Evolutionary conservation across 2,113 vertebrate species (phyloP).

Genomic region (Phylloscopus whistleri): DNA sequence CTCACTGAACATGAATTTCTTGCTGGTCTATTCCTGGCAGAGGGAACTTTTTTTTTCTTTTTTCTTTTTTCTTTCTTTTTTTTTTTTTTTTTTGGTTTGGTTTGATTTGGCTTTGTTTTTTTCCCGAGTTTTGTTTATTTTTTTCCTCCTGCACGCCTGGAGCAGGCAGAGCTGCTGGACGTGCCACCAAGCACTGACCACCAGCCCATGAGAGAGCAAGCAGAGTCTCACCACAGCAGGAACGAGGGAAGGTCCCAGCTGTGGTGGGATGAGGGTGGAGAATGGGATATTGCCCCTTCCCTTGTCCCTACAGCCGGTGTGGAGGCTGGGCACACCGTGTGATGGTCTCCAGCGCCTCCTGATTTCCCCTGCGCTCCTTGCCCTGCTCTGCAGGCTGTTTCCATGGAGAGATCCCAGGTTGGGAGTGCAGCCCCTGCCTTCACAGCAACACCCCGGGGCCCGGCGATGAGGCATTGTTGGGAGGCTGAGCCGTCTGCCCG

Average conservation of each 20-base stretch:
- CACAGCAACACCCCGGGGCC: accelerated
- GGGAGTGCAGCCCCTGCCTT: background rate
- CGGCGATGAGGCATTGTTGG: background rate
- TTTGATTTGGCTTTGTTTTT: background rate
- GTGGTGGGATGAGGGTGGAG: background rate
- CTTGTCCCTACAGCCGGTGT: accelerated
- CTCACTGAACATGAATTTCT: background rate
- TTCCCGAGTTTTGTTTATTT: background rate
- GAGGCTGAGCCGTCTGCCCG: background rate
- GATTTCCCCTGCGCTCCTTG: accelerated
- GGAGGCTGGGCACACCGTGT: accelerated
- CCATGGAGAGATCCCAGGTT: background rate
- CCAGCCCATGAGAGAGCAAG: background rate
- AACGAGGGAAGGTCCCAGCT: background rate
- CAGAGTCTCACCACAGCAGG: background rate
- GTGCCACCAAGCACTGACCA: background rate
- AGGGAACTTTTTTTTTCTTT: background rate
- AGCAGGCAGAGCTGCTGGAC: background rate
- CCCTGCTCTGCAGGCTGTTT: background rate
- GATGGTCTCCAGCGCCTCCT: background rate
- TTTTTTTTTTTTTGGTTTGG: background rate
- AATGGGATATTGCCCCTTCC: background rate
- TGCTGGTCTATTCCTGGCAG: background rate
- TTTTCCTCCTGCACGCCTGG: accelerated
- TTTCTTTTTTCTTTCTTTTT: background rate